A percentile compares a stretch with the other conserved stretches of the same genome.
phyloP scores from a whole-genome alignment of 2,113 vertebrate species.

The Sinocyclocheilus grahami region DNA sequence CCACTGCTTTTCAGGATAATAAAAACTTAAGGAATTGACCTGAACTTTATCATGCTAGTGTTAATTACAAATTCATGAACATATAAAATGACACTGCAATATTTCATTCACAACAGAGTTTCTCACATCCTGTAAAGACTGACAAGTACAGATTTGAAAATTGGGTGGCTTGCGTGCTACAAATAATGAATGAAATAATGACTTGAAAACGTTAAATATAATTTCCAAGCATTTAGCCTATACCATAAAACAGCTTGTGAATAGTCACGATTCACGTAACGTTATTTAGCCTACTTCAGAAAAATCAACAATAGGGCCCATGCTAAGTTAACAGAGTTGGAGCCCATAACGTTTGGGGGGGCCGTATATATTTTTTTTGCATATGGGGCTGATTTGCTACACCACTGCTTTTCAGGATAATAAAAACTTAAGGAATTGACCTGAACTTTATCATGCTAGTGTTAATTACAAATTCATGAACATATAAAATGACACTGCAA shows the following conservation, averaged over 20 bases:
- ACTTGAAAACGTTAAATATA: too few species aligned
- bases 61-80: not conserved
- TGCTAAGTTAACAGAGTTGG: too few species aligned
- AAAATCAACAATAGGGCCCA: too few species aligned
- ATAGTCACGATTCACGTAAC: too few species aligned
- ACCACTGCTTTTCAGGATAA: not conserved
- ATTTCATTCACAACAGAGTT: not conserved
- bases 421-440: not conserved
- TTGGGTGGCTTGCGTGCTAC: too few species aligned
- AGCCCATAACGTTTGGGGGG: too few species aligned
- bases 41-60: not conserved
- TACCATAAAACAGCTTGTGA: too few species aligned
- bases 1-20: not conserved
- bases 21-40: not conserved
- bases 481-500: not conserved
- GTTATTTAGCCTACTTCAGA: too few species aligned
- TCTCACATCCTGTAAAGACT: not conserved
- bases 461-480: not conserved
- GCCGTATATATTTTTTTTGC: too few species aligned
- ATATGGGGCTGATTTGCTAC: too few species aligned
- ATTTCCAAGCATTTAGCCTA: too few species aligned
- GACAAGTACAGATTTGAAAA: conserved; percentile 18
- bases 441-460: not conserved
- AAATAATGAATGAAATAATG: too few species aligned
- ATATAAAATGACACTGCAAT: not conserved